Evolutionary conservation across 2,888 invertebrate species (phyloP).

Genomic region (Cataglyphis altisquamis): DNA sequence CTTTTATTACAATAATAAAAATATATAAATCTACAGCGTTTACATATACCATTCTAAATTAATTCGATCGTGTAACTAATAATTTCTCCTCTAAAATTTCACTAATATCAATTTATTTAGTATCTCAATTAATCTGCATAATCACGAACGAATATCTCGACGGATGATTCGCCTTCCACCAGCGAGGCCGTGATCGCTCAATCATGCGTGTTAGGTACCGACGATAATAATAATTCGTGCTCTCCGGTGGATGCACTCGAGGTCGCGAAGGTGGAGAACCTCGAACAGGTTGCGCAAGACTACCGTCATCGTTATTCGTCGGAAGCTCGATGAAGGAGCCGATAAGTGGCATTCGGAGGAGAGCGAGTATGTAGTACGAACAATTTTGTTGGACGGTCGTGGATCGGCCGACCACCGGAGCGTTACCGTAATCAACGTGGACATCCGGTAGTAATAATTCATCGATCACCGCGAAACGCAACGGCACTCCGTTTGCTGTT

Average conservation of each 20-base stretch:
- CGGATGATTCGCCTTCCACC: conserved; percentile 28
- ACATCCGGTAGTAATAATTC: conserved; percentile 62
- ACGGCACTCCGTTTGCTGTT: conserved; percentile 3
- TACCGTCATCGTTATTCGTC: conserved; percentile 69
- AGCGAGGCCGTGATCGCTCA: conserved; percentile 61
- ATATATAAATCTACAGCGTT: conserved; percentile 1
- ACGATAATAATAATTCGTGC: conserved; percentile 76
- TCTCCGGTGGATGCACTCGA: conserved; percentile 75
- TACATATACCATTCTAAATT: background rate
- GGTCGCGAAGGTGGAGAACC: conserved; percentile 71
- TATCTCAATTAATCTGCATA: conserved; percentile 20
- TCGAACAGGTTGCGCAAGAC: conserved; percentile 76
- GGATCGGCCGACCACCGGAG: conserved; percentile 67
- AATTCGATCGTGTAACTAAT: background rate
- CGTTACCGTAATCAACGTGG: conserved; percentile 66
- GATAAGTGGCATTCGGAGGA: conserved; percentile 67
- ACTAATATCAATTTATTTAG: conserved; percentile 2
- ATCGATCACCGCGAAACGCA: conserved; percentile 47
- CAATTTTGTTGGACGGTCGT: conserved; percentile 65
- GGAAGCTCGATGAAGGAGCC: conserved; percentile 66
- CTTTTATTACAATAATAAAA: background rate
- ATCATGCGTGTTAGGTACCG: conserved; percentile 75
- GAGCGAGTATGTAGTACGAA: conserved; percentile 59
- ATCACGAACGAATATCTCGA: conserved; percentile 14
- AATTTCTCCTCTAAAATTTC: background rate